Evolutionary conservation across 2,888 invertebrate species (phyloP), one percentile per base, ranked within the genome.

Genomic region (Torymus auratus): DNA sequence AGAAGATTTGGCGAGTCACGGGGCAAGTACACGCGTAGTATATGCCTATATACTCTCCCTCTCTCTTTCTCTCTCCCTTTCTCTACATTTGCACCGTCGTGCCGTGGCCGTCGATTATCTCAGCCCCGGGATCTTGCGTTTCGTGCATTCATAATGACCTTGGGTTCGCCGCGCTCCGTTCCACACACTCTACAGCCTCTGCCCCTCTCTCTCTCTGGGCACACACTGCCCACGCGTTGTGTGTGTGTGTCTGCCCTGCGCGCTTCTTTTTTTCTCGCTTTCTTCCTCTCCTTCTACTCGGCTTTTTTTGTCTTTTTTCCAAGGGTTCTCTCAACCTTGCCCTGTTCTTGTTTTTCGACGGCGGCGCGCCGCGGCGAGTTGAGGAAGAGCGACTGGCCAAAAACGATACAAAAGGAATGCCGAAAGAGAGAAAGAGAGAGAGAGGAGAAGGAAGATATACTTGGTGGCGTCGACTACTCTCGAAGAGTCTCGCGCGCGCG

Each of bases 341-440:
- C 80, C 81, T 75, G 73, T 76, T 83, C 84, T 82, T 73, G 81
- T 82, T 82, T 83, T 71, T 78, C 82, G 79, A 80, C 77, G 83
- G 67, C 80, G 82, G 71, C 78, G 78, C 41, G 41, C 41, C 41
- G 68, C 70, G 67, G 28, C 60, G 77, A 79, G 70, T 74, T 68
- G 78, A 70, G 72, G 81, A 80, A 79, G 68, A 67, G 28, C 7
- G 55, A 50, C 41, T 20, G 52, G 28, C 41, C 60, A 7, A 82
- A 82, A 83, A 78, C 77, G 84, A 79, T 64, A 75, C 77, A 77
- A 62, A 82, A 72, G 73, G 55, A 71, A 41, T 41, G 41, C 0
- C 41, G 41, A 41, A 41, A 41, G 41, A 41, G 41, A 41, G 41
- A 53, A 12, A 50, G 60, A 23, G 56, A 60, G 53, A 56, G 20